Evolutionary conservation across 2,113 vertebrate species (phyloP).

Genomic region (Hassar affinis): DNA sequence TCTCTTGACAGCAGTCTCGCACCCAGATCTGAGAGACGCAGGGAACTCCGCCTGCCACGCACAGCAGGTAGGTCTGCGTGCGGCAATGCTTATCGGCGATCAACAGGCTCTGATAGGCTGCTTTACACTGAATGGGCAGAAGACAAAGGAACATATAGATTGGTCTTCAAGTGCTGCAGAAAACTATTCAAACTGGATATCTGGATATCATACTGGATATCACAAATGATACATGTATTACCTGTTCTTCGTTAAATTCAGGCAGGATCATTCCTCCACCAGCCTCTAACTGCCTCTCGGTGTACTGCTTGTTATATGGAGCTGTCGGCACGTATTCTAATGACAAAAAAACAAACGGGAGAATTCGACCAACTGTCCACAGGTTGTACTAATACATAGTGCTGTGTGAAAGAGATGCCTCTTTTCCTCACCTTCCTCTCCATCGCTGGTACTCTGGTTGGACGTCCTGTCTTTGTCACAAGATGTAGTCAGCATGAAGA

Average conservation of each 20-base stretch:
- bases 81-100: slow-evolving; percentile 95
- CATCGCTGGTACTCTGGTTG: slow-evolving; percentile 75
- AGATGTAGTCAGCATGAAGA: slow-evolving; percentile 90
- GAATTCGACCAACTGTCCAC: not conserved
- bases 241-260: slow-evolving; percentile 95
- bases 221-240: slow-evolving; percentile 56
- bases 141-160: not conserved
- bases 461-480: slow-evolving; percentile 79
- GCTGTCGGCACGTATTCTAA: slow-evolving; percentile 83
- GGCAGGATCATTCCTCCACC: slow-evolving; percentile 91
- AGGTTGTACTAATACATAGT: not conserved
- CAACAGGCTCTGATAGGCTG: slow-evolving; percentile 89
- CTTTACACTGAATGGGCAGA: slow-evolving; percentile 78
- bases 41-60: slow-evolving; percentile 91
- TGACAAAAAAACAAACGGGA: not conserved
- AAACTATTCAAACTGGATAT: not conserved
- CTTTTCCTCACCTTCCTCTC: slow-evolving; percentile 82
- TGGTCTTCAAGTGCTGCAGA: not conserved
- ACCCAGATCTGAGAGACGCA: slow-evolving; percentile 97
- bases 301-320: slow-evolving; percentile 86
- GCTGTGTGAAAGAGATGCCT: not conserved
- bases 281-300: slow-evolving; percentile 83
- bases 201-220: too few species aligned
- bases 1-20: slow-evolving; percentile 90
- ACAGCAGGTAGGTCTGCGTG: slow-evolving; percentile 90